Evolutionary conservation across 2,797 vertebrate genomes (phyloP).

Genomic region (Gymnothorax reevesii): DNA sequence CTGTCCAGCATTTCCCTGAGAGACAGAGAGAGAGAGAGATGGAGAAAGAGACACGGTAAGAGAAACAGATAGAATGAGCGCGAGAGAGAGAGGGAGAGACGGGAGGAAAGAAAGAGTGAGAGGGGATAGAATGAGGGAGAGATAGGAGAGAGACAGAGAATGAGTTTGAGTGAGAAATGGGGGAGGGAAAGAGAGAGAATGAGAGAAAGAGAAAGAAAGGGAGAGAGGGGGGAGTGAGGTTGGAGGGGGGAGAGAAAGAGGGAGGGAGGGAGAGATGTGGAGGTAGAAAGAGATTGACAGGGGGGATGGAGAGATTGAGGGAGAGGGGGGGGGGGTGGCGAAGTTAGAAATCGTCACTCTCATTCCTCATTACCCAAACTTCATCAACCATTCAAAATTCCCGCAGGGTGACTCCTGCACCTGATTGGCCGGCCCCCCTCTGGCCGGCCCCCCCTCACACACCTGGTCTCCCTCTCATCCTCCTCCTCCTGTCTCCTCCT

Average conservation of each 20-base stretch:
- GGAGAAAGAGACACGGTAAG: not conserved
- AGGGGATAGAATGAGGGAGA: not conserved
- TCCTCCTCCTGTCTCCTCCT: slow-evolving; percentile 80
- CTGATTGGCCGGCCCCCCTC: not conserved
- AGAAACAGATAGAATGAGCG: not conserved
- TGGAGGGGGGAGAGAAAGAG: not conserved
- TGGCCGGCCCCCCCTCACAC: slow-evolving; percentile 46
- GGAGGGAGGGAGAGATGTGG: not conserved
- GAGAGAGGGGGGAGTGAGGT: too few species aligned
- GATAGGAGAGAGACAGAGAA: not conserved
- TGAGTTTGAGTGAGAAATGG: too few species aligned
- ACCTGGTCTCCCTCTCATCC: slow-evolving; percentile 88
- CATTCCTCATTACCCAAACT: too few species aligned
- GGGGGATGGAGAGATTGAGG: not conserved
- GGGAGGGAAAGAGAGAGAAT: not conserved
- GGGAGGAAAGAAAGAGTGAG: not conserved
- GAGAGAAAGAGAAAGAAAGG: not conserved
- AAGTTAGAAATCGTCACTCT: not conserved
- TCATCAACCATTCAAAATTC: not conserved
- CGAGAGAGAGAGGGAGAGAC: not conserved
- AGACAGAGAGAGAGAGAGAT: slow-evolving; percentile 21
- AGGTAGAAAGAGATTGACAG: not conserved
- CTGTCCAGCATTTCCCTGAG: slow-evolving; percentile 83
- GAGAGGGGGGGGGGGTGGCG: not conserved
- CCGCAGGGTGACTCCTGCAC: not conserved